Evolutionary conservation across 2,113 vertebrate genomes (phyloP), one percentile per base, ranked within the genome.

Genomic region (Pedetes capensis): DNA sequence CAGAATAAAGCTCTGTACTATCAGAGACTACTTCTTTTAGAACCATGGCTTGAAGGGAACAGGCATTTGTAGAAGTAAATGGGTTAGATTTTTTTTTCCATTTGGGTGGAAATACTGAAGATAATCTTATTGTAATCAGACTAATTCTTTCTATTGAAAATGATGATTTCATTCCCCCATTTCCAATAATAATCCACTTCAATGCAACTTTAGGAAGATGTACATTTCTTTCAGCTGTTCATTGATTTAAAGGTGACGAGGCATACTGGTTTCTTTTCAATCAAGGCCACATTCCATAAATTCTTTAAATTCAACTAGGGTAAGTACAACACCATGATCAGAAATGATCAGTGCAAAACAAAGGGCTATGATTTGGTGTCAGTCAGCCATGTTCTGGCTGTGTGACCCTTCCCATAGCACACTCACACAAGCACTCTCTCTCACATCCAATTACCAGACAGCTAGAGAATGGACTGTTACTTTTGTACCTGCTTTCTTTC

Each of bases 391-490:
- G 8, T 12, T 53, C 42, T 47, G 20, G 39, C 25, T 22, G 11
- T 17, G 8, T 18, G 25, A 34, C 3, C n/a, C 29, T 71, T 59
- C 32, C n/a, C 55, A 0, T 23, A n/a, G 16, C 14, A 9, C 17
- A 23, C 5, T 17, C 7, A 1, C 68, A 23, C 0, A 8, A 12
- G 0, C 37, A 44, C 5, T 5, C 3, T 9, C 34, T n/a, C 42
- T 14, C 42, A 20, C 4, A 27, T 23, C 55, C 34, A 47, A 0
- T 39, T 64, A 47, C 75, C 29, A 53, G 42, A 79, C 0, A 10
- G 32, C 63, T 51, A 1, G 1, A 66, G 39, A 22, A 37, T 57
- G 34, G 27, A 8, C 0, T 22, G 29, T 47, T 5, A 17, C 29
- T 69, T 22, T 51, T 66, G 13, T 20, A 17, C 32, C 55, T 92